Evolutionary conservation across 2,113 vertebrate species (phyloP), one percentile per base, ranked within the genome.

Genomic region (Podarcis cretensis): DNA sequence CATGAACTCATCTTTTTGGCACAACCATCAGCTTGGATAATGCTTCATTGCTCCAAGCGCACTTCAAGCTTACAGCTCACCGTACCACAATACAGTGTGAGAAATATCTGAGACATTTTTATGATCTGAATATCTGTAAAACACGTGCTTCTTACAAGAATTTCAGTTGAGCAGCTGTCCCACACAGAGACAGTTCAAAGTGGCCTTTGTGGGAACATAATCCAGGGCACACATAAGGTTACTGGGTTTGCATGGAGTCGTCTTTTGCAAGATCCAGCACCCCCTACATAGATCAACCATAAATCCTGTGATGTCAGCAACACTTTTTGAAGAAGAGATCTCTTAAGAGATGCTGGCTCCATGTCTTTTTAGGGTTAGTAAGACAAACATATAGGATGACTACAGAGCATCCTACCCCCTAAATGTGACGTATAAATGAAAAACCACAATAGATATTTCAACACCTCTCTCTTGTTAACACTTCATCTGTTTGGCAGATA

Each of bases 1-100:
- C 66, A 32, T 87, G 32, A 87, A 59, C 27, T 82, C 32, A 88
- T 88, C 16, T 65, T 74, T 82, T 75, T 75, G 69, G 87, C 35
- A 43, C 2, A 12, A 37, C 3, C 30, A 65, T 82, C 37, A 48
- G 80, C 71, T 88, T 82, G 57, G 25, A n/a, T 65, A 82, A 82
- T 82, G 69, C 69, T 88, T 35, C 68, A 82, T 25, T 75, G 69
- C 69, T 88, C 69, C 68, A 82, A 43, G 75, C 12, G 10, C 35
- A 32, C 18, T 1, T 74, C 32, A 74, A n/a, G 54, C 25, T 59
- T 73, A 30, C 68, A 74, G 66, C 13, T 81, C 32, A 77, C 77
- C 23, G 18, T 35, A 86, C 43, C 25, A 27, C 8, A 35, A 76
- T 20, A n/a, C 37, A 40, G 6, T 63, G 23, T 81, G 18, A n/a